Percentiles rank a stretch among this genome's conserved stretches.
These are phyloP conservation scores for Sinocyclocheilus rhinocerous DNA, from an alignment of 2,113 vertebrate genomes.

Conservation along the genomic window DNA sequence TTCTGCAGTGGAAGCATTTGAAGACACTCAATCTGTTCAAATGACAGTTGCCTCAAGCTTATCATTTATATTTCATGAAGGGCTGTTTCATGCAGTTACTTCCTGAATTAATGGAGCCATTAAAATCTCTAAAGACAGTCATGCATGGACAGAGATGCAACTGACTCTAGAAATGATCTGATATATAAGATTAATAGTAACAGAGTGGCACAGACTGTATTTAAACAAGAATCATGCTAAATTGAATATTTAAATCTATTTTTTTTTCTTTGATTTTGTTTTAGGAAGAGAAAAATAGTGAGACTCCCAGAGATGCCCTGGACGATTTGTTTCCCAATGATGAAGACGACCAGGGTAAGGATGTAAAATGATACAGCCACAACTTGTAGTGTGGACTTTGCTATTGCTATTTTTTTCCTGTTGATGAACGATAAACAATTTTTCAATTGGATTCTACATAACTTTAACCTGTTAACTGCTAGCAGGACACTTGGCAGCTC, in stretches of 20 bases:
- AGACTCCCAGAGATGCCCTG: constrained; percentile 77
- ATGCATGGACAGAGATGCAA: background rate
- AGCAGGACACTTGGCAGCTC: too few relatives aligned
- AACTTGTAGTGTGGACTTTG: too few relatives aligned
- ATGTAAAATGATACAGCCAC: constrained; percentile 59
- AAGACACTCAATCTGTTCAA: background rate
- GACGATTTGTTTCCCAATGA: constrained; percentile 88
- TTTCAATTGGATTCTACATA: too few relatives aligned
- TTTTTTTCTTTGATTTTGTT: background rate
- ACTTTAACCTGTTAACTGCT: too few relatives aligned
- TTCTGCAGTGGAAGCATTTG: background rate
- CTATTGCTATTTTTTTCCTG: too few relatives aligned
- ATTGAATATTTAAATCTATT: too few relatives aligned
- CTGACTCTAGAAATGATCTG: background rate
- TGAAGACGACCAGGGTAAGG: constrained; percentile 75
- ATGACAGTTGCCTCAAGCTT: background rate
- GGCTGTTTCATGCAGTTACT: background rate
- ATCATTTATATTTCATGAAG: constrained; percentile 19
- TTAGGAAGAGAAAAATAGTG: constrained; percentile 82
- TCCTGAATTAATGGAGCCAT: background rate
- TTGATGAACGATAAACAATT: too few relatives aligned
- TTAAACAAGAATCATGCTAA: too few relatives aligned
- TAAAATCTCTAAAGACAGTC: background rate
- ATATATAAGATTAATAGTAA: background rate
- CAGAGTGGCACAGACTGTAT: background rate